Evolutionary conservation across 1,140 invertebrate species (phyloP), one percentile per base, ranked within the genome.

Genomic region (Apis cerana): DNA sequence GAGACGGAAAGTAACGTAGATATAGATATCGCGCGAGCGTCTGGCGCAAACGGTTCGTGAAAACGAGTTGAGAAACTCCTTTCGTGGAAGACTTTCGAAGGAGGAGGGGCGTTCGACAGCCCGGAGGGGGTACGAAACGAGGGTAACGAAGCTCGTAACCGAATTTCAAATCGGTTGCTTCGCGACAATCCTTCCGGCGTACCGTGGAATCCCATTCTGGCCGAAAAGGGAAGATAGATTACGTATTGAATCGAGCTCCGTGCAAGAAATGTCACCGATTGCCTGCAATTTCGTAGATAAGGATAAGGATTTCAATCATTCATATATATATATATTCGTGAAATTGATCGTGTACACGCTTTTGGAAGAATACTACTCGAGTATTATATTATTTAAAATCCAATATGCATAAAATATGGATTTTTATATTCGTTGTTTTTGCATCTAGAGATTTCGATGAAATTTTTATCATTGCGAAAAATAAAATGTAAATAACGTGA

Each of bases 81-180:
- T 27, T 58, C 21, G 21, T 8, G 59, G 50, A 43, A 43, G 70
- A 77, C 74, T 84, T 86, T 85, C 78, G 75, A 88, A 86, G 65
- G 33, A 2, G 61, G 33, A 67, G 64, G 21, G 68, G 15, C 50
- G 75, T 27, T 43, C 75, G 75, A 84, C 74, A 72, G 65, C 76
- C 83, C 52, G 67, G 76, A 56, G 87, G 33, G 88, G 85, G 72
- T 77, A 79, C 75, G 86, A 83, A 91, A 88, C 84, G 84, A 85
- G 82, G 82, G 87, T 88, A 90, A 89, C 90, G 85, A 91, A 86
- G 86, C 88, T 77, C 85, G 84, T 88, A 89, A 89, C 87, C 84
- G 83, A 87, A 89, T 88, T 89, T 89, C 89, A 85, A 86, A 88
- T 90, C 85, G 82, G 58, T 83, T 71, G 79, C 74, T 65, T 54